These are phyloP conservation scores for Sarcophaga bullata DNA, from an alignment of 1,140 invertebrate species.

Conservation along the genomic window DNA sequence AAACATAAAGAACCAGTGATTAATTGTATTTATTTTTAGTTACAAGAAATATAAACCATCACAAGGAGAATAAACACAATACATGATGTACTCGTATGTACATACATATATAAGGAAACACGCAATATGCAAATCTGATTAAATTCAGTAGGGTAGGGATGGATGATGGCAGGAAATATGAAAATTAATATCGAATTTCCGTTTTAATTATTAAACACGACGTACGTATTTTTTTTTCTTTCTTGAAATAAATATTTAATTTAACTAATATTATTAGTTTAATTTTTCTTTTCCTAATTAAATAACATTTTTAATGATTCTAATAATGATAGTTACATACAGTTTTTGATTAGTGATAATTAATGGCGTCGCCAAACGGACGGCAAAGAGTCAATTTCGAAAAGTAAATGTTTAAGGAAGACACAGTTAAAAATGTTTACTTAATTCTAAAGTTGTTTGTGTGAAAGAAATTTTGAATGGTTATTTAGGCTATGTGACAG, in stretches of 20 bases:
- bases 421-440: no score
- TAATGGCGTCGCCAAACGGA: neutral
- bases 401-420: no score
- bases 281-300: neutral
- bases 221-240: no score
- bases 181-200: conserved; percentile 21
- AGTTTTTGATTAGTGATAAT: neutral
- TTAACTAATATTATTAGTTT: neutral
- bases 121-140: conserved; percentile 18
- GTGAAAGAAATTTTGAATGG: no score
- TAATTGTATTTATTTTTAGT: neutral
- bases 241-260: neutral
- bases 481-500: no score
- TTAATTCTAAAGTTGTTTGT: no score
- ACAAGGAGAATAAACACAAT: neutral
- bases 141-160: neutral
- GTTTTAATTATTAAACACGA: neutral
- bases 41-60: neutral
- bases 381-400: no score
- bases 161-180: neutral
- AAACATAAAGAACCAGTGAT: neutral
- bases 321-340: neutral
- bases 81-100: no score
- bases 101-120: neutral
- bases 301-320: neutral